Evolutionary conservation across 1,140 invertebrate genomes (phyloP).

Genomic region (Diuraphis noxia): DNA sequence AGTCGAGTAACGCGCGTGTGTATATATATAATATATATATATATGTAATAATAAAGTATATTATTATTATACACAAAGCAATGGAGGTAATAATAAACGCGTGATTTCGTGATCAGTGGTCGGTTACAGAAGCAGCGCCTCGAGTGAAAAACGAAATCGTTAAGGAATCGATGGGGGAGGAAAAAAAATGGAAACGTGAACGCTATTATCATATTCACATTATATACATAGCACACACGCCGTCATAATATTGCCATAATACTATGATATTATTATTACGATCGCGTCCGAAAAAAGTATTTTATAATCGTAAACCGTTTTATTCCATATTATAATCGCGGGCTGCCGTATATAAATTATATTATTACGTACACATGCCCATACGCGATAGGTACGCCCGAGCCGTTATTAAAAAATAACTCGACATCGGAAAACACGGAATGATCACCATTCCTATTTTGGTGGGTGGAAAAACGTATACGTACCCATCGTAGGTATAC

Average conservation of each 20-base stretch:
- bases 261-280: neutral
- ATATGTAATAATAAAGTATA: neutral
- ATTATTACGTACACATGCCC: neutral
- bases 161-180: neutral
- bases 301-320: neutral
- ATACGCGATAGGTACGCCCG: neutral
- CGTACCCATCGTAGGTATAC: neutral
- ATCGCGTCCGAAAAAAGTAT: neutral
- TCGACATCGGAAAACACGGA: neutral
- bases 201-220: neutral
- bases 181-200: constrained; percentile 1
- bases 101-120: constrained; percentile 18
- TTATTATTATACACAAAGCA: neutral
- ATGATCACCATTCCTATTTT: neutral
- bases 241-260: neutral
- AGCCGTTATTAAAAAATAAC: neutral
- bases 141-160: constrained; percentile 27
- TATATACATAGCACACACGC: neutral
- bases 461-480: neutral
- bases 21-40: neutral
- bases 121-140: constrained; percentile 19
- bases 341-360: neutral
- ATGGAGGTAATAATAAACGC: neutral
- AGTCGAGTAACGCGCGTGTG: neutral
- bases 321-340: neutral